Percentiles rank a stretch among this genome's conserved stretches.
Conservation (phyloP, 1,140 invertebrate species). For the Monochamus saltuarius region DNA sequence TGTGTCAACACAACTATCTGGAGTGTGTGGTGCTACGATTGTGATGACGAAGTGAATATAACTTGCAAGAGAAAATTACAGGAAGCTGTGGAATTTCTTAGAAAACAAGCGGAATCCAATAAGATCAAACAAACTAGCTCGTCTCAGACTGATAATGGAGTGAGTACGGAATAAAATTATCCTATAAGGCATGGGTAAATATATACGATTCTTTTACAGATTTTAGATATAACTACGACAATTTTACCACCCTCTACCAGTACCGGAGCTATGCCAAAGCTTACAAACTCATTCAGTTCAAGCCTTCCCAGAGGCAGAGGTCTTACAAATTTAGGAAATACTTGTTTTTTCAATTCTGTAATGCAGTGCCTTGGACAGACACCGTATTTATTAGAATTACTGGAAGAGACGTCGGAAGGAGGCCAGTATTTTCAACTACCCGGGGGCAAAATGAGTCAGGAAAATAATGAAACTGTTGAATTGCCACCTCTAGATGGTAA, state of each 20-base stretch:
- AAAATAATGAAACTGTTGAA: constrained; percentile 50
- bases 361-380: constrained; percentile 90
- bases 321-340: constrained; percentile 87
- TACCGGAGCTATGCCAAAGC: constrained; percentile 30
- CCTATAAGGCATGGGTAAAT: neutral
- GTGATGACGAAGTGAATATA: constrained; percentile 61
- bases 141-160: constrained; percentile 21
- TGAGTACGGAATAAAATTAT: constrained; percentile 6
- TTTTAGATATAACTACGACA: constrained; percentile 26
- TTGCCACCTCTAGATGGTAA: constrained; percentile 50
- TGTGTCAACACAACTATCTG: constrained; percentile 71
- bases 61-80: constrained; percentile 63
- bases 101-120: constrained; percentile 52
- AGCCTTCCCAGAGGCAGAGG: constrained; percentile 63
- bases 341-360: constrained; percentile 96
- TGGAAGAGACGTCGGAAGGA: constrained; percentile 68
- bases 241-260: constrained; percentile 7
- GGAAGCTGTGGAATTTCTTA: constrained; percentile 64
- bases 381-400: constrained; percentile 71
- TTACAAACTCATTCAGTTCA: neutral
- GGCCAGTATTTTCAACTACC: constrained; percentile 70
- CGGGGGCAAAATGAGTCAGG: constrained; percentile 63
- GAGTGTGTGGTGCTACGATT: constrained; percentile 75
- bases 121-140: constrained; percentile 19
- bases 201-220: constrained; percentile 18